Conservation (phyloP, 2,113 vertebrate species). For the Hirundichthys speculiger region DNA sequence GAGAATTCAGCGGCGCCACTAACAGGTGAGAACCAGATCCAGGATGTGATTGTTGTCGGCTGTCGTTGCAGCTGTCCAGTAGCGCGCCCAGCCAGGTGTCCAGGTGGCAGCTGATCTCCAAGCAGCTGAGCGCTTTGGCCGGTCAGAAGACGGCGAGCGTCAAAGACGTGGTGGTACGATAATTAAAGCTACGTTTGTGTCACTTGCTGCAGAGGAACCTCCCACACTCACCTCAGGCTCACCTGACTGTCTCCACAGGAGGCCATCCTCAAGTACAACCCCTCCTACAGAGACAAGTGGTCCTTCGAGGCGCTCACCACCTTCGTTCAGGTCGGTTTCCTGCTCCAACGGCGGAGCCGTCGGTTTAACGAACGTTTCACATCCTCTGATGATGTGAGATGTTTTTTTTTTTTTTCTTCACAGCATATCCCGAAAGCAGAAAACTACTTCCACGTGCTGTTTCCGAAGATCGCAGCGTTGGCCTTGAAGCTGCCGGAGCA, state of each 20-base stretch:
- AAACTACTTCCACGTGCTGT: neutral
- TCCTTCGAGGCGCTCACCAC: slow-evolving; percentile 53
- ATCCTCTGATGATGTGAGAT: neutral
- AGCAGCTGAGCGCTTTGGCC: slow-evolving; percentile 32
- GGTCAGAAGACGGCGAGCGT: neutral
- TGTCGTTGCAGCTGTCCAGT: too few relatives aligned
- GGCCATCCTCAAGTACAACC: slow-evolving; percentile 70
- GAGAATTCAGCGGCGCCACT: too few relatives aligned
- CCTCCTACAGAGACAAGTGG: slow-evolving; percentile 60
- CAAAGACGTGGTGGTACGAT: slow-evolving; percentile 58
- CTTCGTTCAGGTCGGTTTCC: slow-evolving; percentile 59
- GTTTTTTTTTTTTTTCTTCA: neutral
- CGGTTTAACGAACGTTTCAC: neutral
- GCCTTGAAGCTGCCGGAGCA: slow-evolving; percentile 48
- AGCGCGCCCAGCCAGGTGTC: rapidly evolving
- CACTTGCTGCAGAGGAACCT: too few relatives aligned
- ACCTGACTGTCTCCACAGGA: slow-evolving; percentile 37
- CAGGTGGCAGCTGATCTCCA: slow-evolving; percentile 49
- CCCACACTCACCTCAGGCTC: too few relatives aligned
- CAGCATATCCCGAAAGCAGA: slow-evolving; percentile 1
- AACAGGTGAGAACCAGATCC: too few relatives aligned
- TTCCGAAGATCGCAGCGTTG: slow-evolving; percentile 70
- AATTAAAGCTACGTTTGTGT: neutral
- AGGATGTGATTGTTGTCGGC: too few relatives aligned
- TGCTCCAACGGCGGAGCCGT: too few relatives aligned